Evolutionary conservation across 23 tunicate genomes (phyloP).

Genomic region (Diplosoma virens): DNA sequence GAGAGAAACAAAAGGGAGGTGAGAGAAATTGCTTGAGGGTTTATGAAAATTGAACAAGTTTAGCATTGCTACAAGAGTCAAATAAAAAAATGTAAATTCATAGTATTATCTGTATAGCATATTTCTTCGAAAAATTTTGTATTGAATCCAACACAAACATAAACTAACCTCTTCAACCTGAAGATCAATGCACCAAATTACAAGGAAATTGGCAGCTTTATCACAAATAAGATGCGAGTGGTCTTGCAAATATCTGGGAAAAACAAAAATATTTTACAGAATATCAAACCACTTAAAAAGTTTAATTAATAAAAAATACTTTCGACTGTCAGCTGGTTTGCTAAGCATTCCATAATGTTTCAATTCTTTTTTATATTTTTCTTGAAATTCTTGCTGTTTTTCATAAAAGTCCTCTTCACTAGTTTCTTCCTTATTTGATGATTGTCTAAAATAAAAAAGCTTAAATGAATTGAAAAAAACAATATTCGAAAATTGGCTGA

Average conservation of each 20-base stretch:
- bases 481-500: no score
- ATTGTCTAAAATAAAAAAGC: no score
- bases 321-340: constrained; percentile 85
- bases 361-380: constrained; percentile 68
- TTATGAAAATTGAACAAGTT: no score
- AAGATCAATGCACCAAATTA: constrained; percentile 93
- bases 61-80: no score
- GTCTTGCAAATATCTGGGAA: constrained; percentile 55
- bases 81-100: no score
- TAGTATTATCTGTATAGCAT: no score
- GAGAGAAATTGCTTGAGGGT: no score
- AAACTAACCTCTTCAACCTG: constrained; percentile 80
- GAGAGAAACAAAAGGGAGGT: no score
- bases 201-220: constrained; percentile 82
- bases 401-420: constrained; percentile 69
- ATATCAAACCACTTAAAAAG: not conserved
- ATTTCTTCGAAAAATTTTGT: no score
- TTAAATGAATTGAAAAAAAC: no score
- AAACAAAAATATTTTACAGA: not conserved
- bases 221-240: constrained; percentile 79
- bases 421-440: no score
- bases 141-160: not conserved
- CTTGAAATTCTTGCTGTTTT: constrained; percentile 70
- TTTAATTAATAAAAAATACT: constrained; percentile 9
- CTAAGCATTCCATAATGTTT: constrained; percentile 89